Conservation (phyloP, 30 jellyfish, hydroid and myxozoan species). For the Cassiopea xamachana region DNA sequence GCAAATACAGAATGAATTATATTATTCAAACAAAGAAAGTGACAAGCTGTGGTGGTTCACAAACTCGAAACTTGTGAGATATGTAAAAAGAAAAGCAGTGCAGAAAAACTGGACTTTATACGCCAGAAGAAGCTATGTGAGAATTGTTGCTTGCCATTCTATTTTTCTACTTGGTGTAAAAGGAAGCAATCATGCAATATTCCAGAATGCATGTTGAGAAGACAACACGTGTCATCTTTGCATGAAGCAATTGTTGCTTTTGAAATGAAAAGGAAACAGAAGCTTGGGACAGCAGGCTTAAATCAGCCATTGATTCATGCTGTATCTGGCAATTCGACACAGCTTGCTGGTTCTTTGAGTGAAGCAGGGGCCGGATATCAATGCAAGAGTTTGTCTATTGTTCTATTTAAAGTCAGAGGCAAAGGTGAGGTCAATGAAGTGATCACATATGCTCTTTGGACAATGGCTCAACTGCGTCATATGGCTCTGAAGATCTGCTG, state of each 20-base stretch:
- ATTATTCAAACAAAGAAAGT: constrained; percentile 40
- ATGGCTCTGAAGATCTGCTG: constrained; percentile 61
- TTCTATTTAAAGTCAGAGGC: constrained; percentile 41
- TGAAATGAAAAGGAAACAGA: constrained; percentile 34
- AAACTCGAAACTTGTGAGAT: constrained; percentile 46
- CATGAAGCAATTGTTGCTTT: constrained; percentile 58
- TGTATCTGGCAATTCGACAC: constrained; percentile 13
- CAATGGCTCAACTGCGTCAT: constrained; percentile 70
- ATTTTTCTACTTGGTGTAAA: constrained; percentile 56
- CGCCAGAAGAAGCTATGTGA: constrained; percentile 63
- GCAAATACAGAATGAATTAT: constrained; percentile 44
- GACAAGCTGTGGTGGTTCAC: constrained; percentile 24
- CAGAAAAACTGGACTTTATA: constrained; percentile 17
- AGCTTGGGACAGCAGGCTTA: constrained; percentile 26
- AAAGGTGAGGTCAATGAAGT: background rate
- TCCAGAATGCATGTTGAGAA: constrained; percentile 35
- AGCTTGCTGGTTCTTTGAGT: constrained; percentile 40
- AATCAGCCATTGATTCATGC: constrained; percentile 17
- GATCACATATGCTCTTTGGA: constrained; percentile 58
- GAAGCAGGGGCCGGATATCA: constrained; percentile 56
- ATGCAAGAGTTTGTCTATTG: constrained; percentile 28
- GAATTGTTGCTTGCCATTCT: constrained; percentile 43
- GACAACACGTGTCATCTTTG: constrained; percentile 31
- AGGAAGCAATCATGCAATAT: constrained; percentile 37
- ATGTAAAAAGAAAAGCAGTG: constrained; percentile 19